Conservation (phyloP, 2,888 invertebrate species). For the Tholera decimalis region DNA sequence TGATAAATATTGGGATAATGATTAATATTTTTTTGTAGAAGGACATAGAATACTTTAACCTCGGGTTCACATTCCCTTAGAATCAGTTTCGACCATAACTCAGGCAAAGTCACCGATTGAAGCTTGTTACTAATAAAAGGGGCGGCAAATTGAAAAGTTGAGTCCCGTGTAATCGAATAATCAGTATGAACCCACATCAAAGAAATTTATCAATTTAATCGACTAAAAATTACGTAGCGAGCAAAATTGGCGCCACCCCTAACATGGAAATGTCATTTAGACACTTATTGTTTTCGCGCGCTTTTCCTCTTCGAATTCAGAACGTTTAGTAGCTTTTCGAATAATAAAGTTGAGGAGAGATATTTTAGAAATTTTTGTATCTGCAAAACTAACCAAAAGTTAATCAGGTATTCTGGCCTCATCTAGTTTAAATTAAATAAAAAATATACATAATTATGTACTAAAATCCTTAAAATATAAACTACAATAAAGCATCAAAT, state of each 20-base stretch:
- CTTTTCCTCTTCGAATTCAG: conserved; percentile 48
- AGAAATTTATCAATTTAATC: conserved; percentile 82
- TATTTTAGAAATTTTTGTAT: background rate
- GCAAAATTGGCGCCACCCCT: conserved; percentile 80
- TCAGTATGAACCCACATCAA: conserved; percentile 85
- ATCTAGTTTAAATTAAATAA: no score
- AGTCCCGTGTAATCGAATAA: conserved; percentile 86
- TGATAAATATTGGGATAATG: background rate
- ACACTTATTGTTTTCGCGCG: conserved; percentile 68
- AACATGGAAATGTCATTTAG: conserved; percentile 82
- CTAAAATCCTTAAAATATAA: no score
- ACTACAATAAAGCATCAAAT: no score
- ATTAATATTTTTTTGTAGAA: no score
- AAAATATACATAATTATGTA: no score
- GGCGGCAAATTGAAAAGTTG: conserved; percentile 87
- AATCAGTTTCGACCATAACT: background rate
- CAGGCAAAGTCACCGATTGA: background rate
- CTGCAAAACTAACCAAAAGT: conserved; percentile 1
- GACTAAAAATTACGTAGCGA: conserved; percentile 83
- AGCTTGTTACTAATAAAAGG: conserved; percentile 72
- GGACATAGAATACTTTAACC: background rate
- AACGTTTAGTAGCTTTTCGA: conserved; percentile 24
- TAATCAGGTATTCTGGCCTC: no score
- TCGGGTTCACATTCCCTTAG: background rate
- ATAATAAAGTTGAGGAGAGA: background rate